Conservation (phyloP, 2,888 invertebrate genomes). For the Eretmocerus hayati region DNA sequence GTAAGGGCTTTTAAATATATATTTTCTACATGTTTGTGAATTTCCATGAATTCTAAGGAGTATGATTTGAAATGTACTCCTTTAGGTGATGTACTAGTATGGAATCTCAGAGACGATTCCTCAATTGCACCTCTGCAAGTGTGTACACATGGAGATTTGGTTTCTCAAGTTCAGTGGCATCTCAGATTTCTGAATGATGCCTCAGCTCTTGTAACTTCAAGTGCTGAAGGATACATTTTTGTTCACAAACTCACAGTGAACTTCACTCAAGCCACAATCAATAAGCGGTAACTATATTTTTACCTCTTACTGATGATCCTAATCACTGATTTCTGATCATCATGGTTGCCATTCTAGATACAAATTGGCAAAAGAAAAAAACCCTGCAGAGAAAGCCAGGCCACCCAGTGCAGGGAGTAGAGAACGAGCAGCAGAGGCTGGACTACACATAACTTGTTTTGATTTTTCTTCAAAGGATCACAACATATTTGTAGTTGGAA, state of each 20-base stretch:
- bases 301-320: background rate
- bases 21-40: no score
- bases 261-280: constrained; percentile 31
- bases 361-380: constrained; percentile 41
- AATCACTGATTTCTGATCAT: background rate
- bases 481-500: constrained; percentile 39
- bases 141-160: constrained; percentile 36
- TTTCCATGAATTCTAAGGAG: no score
- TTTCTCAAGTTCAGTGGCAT: constrained; percentile 39
- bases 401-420: constrained; percentile 40
- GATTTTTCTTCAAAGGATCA: constrained; percentile 38
- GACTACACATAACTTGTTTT: constrained; percentile 38
- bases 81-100: constrained; percentile 40
- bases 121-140: constrained; percentile 32
- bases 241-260: constrained; percentile 36
- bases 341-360: constrained; percentile 26
- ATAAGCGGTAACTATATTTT: constrained; percentile 29
- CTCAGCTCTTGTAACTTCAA: constrained; percentile 34
- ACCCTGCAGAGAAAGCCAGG: constrained; percentile 40
- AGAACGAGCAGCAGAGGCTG: constrained; percentile 40
- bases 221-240: constrained; percentile 40
- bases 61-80: no score
- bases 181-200: constrained; percentile 33
- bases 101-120: constrained; percentile 40
- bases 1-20: no score